phyloP scores from a whole-genome alignment of 2,888 invertebrate genomes.

The Druceiella hillmani region DNA sequence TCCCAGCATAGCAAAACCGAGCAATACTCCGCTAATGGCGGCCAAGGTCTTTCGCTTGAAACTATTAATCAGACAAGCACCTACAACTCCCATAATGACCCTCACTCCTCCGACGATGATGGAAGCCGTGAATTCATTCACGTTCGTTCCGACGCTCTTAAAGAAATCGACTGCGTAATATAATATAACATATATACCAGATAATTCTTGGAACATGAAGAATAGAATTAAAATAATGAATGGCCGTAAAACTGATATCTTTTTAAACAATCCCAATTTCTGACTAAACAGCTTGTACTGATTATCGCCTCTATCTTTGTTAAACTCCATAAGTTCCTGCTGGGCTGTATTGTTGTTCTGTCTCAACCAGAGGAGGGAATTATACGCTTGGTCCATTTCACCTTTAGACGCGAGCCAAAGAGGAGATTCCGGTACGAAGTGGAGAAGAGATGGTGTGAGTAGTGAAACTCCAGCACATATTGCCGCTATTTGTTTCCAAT shows the following conservation, averaged over 20 bases:
- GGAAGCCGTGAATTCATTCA: constrained; percentile 63
- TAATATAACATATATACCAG: constrained; percentile 66
- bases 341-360: constrained; percentile 58
- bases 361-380: constrained; percentile 59
- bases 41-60: constrained; percentile 59
- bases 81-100: constrained; percentile 60
- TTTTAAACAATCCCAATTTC: constrained; percentile 41
- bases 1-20: constrained; percentile 59
- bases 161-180: constrained; percentile 70
- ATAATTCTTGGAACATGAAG: constrained; percentile 65
- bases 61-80: constrained; percentile 60
- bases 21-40: constrained; percentile 58
- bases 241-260: constrained; percentile 59
- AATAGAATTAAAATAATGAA: constrained; percentile 60
- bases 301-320: constrained; percentile 39
- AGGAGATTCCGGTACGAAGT: constrained; percentile 65
- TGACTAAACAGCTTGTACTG: constrained; percentile 38
- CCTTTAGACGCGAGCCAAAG: constrained; percentile 60
- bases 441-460: constrained; percentile 53
- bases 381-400: constrained; percentile 54
- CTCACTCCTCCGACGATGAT: constrained; percentile 64
- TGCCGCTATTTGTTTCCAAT: constrained; percentile 62
- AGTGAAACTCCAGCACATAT: constrained; percentile 56
- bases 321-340: constrained; percentile 57
- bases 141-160: constrained; percentile 58